Percentiles rank a stretch among this genome's conserved stretches.
phyloP scores from a whole-genome alignment of 2,113 vertebrate species.

The Odontophorus gujanensis region DNA sequence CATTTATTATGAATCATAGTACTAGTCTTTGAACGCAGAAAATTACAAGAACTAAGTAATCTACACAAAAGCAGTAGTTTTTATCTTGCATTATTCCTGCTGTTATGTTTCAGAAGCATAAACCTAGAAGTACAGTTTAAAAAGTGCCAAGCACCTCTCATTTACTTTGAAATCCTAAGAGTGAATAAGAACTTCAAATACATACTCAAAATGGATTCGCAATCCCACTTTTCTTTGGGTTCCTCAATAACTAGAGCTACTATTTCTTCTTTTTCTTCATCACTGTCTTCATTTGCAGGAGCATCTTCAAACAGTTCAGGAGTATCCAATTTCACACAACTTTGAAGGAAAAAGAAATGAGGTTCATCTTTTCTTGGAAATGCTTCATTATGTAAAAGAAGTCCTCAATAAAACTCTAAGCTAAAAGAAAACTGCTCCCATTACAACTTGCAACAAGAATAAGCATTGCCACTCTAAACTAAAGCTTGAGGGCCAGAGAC shows the following conservation, averaged over 20 bases:
- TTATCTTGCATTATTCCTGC: not conserved
- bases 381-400: not conserved
- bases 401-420: not conserved
- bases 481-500: not conserved
- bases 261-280: slow-evolving; percentile 83
- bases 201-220: slow-evolving; percentile 97
- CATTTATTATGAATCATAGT: not conserved
- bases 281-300: slow-evolving; percentile 78
- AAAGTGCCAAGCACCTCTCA: not conserved
- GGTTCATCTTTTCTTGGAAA: not conserved
- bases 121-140: not conserved
- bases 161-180: not conserved
- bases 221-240: slow-evolving; percentile 93
- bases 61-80: not conserved
- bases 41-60: not conserved
- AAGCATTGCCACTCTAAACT: not conserved
- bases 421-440: not conserved
- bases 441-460: not conserved
- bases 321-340: slow-evolving; percentile 83
- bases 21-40: not conserved
- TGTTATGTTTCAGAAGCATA: not conserved
- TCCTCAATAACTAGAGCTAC: slow-evolving; percentile 83
- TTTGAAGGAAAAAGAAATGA: not conserved
- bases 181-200: slow-evolving; percentile 20
- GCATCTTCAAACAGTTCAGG: slow-evolving; percentile 81